These are phyloP conservation scores for Channa maculata DNA, from an alignment of 2,113 vertebrate genomes.

Conservation along the genomic window DNA sequence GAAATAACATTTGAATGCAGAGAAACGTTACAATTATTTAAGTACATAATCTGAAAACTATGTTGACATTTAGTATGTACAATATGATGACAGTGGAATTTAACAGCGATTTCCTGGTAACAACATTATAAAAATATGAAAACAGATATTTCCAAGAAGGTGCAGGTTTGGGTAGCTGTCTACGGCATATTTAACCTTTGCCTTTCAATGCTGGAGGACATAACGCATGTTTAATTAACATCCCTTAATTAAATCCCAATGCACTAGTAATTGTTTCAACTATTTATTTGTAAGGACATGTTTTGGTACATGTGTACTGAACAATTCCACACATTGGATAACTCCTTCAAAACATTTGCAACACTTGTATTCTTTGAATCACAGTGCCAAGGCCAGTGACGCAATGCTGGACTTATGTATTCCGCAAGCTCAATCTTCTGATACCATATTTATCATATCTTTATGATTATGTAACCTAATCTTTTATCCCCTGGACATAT, in stretches of 20 bases:
- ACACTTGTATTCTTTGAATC: neutral
- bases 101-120: neutral
- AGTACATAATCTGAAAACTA: neutral
- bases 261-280: too few relatives aligned
- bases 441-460: constrained; percentile 6
- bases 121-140: too few relatives aligned
- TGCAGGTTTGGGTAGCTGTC: too few relatives aligned
- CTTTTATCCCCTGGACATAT: constrained; percentile 16
- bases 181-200: neutral
- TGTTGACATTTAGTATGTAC: neutral
- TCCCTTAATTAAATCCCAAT: too few relatives aligned
- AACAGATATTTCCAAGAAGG: too few relatives aligned
- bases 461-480: constrained; percentile 25
- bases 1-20: too few relatives aligned
- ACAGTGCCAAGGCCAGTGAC: neutral
- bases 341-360: too few relatives aligned
- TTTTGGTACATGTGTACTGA: too few relatives aligned
- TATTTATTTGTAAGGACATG: too few relatives aligned
- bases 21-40: too few relatives aligned
- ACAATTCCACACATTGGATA: neutral
- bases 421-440: neutral
- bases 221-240: neutral
- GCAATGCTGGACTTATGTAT: neutral
- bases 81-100: neutral
- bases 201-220: neutral